Base-by-base conservation (phyloP, 2,888 invertebrate species). In the Leptopilina syphax region DNA sequence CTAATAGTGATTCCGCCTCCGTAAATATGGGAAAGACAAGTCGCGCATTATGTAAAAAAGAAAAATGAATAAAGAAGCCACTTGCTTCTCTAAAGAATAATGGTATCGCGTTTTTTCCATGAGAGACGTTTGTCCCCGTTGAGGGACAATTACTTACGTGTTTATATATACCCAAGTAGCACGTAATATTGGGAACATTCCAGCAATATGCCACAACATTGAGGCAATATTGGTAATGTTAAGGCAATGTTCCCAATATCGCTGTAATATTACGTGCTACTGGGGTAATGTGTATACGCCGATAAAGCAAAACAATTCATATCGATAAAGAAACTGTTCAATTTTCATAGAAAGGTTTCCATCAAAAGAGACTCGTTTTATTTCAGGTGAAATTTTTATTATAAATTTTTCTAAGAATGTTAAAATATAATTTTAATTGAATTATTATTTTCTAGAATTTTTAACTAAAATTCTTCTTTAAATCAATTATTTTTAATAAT, bases 101-200 rank as follows among this genome's bases (percentile, higher is more conserved):
- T 73, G 70, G 34, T 73, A 73, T 7, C 70, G n/a, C 54, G 54
- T 73, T 73, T 54, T 73, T 54, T 57, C 27, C 44, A 67, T 66
- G 65, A 65, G 63, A 50, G 68, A 77, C 47, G 79, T 81, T 83
- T 83, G 80, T 83, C 83, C 80, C 80, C 78, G 50, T 24, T 80
- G 83, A 79, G 83, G 80, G 79, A 82, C 76, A 77, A 81, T 83
- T 83, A 78, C 79, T 81, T 80, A 81, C 79, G 76, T 77, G 79
- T 82, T 81, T 83, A 83, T 83, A 80, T 82, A 18, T 18, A 18
- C n/a, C n/a, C n/a, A n/a, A n/a, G n/a, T n/a, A n/a, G n/a, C n/a
- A n/a, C n/a, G n/a, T n/a, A n/a, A n/a, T n/a, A n/a, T n/a, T n/a
- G n/a, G n/a, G n/a, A n/a, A n/a, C n/a, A n/a, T n/a, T n/a, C n/a